A percentile compares a stretch with the other conserved stretches of the same genome.
Conservation (phyloP, 2,797 vertebrate genomes). For the Malurus splendens region DNA sequence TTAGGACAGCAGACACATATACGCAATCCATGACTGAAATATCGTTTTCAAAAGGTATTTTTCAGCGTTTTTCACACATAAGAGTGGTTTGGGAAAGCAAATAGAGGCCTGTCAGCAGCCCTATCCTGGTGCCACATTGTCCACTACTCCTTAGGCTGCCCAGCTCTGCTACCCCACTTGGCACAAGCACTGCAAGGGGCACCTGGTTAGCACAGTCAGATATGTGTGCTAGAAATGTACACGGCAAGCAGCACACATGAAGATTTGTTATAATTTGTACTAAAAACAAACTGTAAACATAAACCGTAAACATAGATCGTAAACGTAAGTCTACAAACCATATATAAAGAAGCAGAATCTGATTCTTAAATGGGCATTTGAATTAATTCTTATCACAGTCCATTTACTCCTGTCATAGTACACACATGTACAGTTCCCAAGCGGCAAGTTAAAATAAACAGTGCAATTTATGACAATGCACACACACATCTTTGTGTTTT, state of each 20-base stretch:
- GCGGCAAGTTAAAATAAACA: not conserved
- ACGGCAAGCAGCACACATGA: not conserved
- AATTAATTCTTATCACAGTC: not conserved
- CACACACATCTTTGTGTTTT: not conserved
- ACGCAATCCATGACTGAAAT: not conserved
- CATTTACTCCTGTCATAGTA: not conserved
- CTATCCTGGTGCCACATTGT: not conserved
- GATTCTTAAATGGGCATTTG: not conserved
- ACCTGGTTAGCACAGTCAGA: not conserved
- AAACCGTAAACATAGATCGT: not conserved
- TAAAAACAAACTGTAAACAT: not conserved
- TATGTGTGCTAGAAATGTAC: fast-evolving
- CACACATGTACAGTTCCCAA: not conserved
- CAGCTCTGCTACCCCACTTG: not conserved
- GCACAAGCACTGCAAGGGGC: not conserved
- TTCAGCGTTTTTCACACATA: not conserved
- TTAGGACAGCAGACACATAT: not conserved
- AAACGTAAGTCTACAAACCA: not conserved
- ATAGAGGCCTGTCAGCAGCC: not conserved
- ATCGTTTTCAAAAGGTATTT: not conserved
- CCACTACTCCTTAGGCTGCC: not conserved
- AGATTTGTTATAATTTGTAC: not conserved
- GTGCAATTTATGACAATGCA: not conserved
- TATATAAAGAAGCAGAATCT: not conserved
- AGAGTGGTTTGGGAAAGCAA: not conserved